These are phyloP conservation scores for Sebastes wilsoni DNA, from an alignment of 2,797 vertebrate species.

Conservation along the genomic window DNA sequence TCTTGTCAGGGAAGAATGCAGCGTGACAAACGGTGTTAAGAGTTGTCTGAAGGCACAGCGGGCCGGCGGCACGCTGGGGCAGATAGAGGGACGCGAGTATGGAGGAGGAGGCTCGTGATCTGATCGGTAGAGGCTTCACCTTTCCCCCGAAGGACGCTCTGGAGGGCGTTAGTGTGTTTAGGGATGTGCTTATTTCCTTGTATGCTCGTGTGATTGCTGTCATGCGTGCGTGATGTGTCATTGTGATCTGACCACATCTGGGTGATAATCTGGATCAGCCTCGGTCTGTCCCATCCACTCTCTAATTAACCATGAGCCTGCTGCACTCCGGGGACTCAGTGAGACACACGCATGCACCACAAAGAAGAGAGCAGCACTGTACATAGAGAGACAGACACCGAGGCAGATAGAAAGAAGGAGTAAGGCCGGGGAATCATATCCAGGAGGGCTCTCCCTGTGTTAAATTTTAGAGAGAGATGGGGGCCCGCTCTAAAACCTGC, in stretches of 20 bases:
- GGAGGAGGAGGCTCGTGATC: slow-evolving; percentile 16
- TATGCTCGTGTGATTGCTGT: not conserved
- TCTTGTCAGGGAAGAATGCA: slow-evolving; percentile 73
- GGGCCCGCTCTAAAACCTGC: slow-evolving; percentile 30
- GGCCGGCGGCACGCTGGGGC: slow-evolving; percentile 30
- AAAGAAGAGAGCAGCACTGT: not conserved
- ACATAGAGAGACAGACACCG: not conserved
- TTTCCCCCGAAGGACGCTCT: slow-evolving; percentile 19
- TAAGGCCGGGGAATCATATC: slow-evolving; percentile 9
- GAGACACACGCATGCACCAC: slow-evolving; percentile 2
- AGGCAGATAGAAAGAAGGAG: slow-evolving; percentile 13
- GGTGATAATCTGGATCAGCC: slow-evolving; percentile 49
- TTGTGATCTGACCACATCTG: slow-evolving; percentile 56
- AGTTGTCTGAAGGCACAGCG: slow-evolving; percentile 50
- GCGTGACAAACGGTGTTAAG: slow-evolving; percentile 55
- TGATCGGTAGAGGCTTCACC: slow-evolving; percentile 25
- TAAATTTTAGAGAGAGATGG: slow-evolving; percentile 20
- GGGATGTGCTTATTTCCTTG: slow-evolving; percentile 6
- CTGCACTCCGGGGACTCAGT: slow-evolving; percentile 33
- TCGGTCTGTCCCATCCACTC: slow-evolving; percentile 29
- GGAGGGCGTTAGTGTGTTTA: slow-evolving; percentile 1
- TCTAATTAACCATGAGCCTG: slow-evolving; percentile 58
- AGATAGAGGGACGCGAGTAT: slow-evolving; percentile 16
- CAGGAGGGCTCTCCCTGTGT: slow-evolving; percentile 28
- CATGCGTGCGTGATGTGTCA: slow-evolving; percentile 9